Evolutionary conservation across 2,797 vertebrate genomes (phyloP), one percentile per base, ranked within the genome.

Genomic region (Columba guinea): DNA sequence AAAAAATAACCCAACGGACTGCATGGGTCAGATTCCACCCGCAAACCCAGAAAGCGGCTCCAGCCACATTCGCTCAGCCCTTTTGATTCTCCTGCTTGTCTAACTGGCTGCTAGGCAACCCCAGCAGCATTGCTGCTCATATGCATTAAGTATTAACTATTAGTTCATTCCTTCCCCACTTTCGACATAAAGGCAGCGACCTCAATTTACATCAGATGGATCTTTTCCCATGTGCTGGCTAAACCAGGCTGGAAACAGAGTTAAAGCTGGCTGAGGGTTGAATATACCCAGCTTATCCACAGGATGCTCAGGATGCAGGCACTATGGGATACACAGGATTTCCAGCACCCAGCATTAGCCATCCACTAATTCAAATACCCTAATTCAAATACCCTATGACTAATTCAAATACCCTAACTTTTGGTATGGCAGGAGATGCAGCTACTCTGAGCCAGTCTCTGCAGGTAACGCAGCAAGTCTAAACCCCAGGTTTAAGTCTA

Each of bases 51-150:
- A 41, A 87, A 76, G 35, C 82, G 64, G 18, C 71, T 94, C 69
- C 87, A 84, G 65, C 35, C 62, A 52, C 75, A 48, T 48, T 83
- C 35, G 15, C 82, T 85, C 92, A 84, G 82, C 64, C 46, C 77
- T 84, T 96, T 95, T 91, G 79, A 89, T 88, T 76, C 87, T 75
- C 41, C 79, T 81, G 91, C 95, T 96, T 49, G 48, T 77, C 95
- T 92, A 44, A 53, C 21, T 9, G 83, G 96, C 96, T 97, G 96
- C 95, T 96, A 97, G 94, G 96, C 96, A 96, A 95, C 95, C 92
- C 10, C 19, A 73, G 91, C 87, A 91, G 96, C 94, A 88, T 76
- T 48, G 77, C 78, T 73, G 82, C 88, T 86, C 92, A 82, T 88
- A 90, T 93, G 94, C 87, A 90, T 94, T 84, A 93, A 95, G 81